Evolutionary conservation across 2,797 vertebrate genomes (phyloP).

Genomic region (Neosalanx taihuensis): DNA sequence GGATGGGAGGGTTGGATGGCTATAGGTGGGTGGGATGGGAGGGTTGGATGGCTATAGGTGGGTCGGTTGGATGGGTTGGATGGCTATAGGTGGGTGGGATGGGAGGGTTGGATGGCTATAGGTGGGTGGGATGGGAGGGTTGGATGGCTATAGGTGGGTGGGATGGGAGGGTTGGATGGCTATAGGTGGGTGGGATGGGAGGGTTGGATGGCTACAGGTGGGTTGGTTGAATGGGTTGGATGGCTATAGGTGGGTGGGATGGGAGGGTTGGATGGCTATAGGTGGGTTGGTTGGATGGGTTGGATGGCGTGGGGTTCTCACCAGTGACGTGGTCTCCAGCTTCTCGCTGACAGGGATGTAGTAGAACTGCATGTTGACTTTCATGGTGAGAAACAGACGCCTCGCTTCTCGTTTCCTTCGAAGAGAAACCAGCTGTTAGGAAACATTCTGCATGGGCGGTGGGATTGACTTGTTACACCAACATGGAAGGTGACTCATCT

Average conservation of each 20-base stretch:
- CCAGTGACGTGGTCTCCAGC: slow-evolving; percentile 25
- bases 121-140: too few relatives aligned
- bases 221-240: too few relatives aligned
- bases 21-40: too few relatives aligned
- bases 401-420: slow-evolving; percentile 87
- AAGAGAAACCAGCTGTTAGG: slow-evolving; percentile 23
- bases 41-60: too few relatives aligned
- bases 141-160: too few relatives aligned
- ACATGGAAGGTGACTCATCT: neutral
- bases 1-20: neutral
- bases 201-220: neutral
- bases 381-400: slow-evolving; percentile 80
- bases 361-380: slow-evolving; percentile 90
- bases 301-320: slow-evolving; percentile 44
- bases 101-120: too few relatives aligned
- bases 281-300: neutral
- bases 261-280: too few relatives aligned
- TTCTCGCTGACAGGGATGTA: slow-evolving; percentile 79
- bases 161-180: neutral
- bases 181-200: neutral
- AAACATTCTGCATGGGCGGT: neutral
- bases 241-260: too few relatives aligned
- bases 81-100: neutral
- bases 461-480: neutral
- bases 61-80: neutral